A percentile compares a stretch with the other conserved stretches of the same genome.
These are phyloP conservation scores for Euwallacea fornicatus DNA, from an alignment of 1,140 invertebrate species.

Conservation along the genomic window DNA sequence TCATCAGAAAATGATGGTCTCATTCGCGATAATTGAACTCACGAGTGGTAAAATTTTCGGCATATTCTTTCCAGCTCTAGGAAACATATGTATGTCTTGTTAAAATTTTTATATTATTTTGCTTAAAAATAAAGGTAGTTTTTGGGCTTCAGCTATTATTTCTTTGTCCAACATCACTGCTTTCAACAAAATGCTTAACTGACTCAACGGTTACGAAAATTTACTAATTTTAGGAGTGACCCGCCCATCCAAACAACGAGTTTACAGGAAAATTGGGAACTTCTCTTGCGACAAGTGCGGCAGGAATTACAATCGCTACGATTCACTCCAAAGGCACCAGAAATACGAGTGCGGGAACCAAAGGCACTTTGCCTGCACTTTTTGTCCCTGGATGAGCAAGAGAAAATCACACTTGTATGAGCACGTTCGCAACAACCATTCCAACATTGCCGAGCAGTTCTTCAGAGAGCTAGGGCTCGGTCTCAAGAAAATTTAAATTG, in stretches of 20 bases:
- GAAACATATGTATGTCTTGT: too few relatives aligned
- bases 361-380: conserved; percentile 1
- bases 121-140: too few relatives aligned
- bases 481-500: too few relatives aligned
- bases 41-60: too few relatives aligned
- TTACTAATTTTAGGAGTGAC: not conserved
- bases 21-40: too few relatives aligned
- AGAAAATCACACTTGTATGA: not conserved
- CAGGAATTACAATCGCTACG: conserved; percentile 7
- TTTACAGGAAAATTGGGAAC: not conserved
- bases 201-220: too few relatives aligned
- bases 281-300: not conserved
- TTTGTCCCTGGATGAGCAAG: not conserved
- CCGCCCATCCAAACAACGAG: not conserved
- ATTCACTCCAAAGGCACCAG: conserved; percentile 6
- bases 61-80: not conserved
- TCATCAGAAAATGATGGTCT: too few relatives aligned
- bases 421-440: conserved; percentile 6
- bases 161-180: too few relatives aligned
- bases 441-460: not conserved
- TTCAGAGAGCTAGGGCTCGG: conserved; percentile 1
- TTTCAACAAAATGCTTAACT: too few relatives aligned
- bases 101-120: too few relatives aligned
- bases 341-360: conserved; percentile 8
- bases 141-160: too few relatives aligned